phyloP scores from a whole-genome alignment of 2,797 vertebrate genomes.

The Phoebastria nigripes region DNA sequence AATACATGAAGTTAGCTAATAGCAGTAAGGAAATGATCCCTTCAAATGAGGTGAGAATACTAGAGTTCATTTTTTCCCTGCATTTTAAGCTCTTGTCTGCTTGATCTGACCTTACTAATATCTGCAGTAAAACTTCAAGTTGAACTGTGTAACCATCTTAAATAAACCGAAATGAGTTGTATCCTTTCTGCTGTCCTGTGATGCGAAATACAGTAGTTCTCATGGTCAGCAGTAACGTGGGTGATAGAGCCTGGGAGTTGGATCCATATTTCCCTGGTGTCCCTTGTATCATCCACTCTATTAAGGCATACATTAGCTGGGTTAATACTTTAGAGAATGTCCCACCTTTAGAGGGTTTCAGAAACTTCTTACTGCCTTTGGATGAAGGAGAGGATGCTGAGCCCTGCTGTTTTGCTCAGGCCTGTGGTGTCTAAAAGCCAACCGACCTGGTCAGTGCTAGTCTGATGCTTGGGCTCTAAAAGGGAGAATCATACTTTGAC shows the following conservation, averaged over 20 bases:
- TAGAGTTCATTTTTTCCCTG: background rate
- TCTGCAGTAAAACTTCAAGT: background rate
- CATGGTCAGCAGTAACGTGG: background rate
- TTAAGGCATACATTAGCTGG: fast-evolving
- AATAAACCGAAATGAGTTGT: background rate
- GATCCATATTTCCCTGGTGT: background rate
- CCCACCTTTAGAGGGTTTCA: background rate
- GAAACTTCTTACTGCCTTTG: background rate
- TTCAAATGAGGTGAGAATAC: background rate
- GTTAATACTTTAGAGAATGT: fast-evolving
- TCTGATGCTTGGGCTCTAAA: fast-evolving
- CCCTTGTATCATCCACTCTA: background rate
- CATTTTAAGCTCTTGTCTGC: background rate
- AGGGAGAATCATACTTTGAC: background rate
- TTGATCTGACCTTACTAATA: background rate
- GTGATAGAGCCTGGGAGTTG: background rate
- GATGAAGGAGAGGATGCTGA: background rate
- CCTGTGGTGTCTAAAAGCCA: background rate
- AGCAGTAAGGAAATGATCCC: background rate
- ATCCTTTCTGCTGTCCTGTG: background rate
- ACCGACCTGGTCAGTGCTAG: background rate
- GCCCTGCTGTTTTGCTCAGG: background rate
- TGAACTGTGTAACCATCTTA: background rate
- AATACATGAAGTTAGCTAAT: background rate
- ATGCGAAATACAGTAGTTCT: background rate